Evolutionary conservation across 2,113 vertebrate species (phyloP).

Genomic region (Sula dactylatra): DNA sequence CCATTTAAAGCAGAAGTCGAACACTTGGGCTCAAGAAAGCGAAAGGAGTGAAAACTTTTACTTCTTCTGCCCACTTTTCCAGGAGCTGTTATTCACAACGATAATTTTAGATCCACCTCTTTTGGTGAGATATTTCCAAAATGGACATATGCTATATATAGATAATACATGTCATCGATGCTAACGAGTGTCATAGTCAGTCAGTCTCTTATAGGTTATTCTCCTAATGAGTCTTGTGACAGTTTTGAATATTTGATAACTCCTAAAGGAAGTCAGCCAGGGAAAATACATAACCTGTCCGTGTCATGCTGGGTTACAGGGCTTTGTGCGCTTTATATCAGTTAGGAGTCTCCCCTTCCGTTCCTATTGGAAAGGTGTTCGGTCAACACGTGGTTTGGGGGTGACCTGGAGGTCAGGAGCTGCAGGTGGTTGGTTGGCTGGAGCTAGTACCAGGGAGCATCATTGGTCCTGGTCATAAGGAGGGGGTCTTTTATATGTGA

Average conservation of each 20-base stretch:
- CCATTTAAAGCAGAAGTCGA: background rate
- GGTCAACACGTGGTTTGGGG: background rate
- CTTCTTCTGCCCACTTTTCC: background rate
- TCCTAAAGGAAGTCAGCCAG: background rate
- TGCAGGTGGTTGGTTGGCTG: background rate
- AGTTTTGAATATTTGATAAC: background rate
- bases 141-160: background rate
- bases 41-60: background rate
- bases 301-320: background rate
- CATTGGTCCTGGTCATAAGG: background rate
- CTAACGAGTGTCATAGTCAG: background rate
- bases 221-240: background rate
- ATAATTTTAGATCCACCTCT: background rate
- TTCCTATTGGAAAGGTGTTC: background rate
- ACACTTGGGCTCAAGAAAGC: background rate
- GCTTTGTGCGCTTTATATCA: background rate
- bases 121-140: background rate
- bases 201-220: background rate
- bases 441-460: background rate
- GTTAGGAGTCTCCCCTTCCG: background rate
- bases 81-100: background rate
- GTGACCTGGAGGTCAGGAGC: background rate
- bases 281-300: accelerated
- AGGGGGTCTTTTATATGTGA: background rate
- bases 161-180: background rate